Percentiles rank a stretch among this genome's conserved stretches.
Conservation (phyloP, 2,888 invertebrate species). For the Eristalis intricaria region DNA sequence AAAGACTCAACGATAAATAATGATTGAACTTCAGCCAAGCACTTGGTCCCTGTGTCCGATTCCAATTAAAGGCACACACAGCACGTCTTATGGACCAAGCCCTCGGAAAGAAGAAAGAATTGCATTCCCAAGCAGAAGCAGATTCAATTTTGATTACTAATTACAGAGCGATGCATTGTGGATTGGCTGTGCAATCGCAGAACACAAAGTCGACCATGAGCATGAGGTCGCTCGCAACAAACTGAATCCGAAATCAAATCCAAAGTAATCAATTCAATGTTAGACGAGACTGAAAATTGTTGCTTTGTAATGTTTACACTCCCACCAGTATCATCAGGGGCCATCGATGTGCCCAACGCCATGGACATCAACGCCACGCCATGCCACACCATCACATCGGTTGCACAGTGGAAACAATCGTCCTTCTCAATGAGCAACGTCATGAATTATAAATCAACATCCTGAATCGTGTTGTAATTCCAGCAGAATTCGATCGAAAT, state of each 20-base stretch:
- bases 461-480: conserved; percentile 58
- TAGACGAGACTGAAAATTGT: conserved; percentile 21
- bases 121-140: not conserved
- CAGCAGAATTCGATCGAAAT: conserved; percentile 17
- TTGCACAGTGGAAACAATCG: conserved; percentile 17
- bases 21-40: too few species aligned
- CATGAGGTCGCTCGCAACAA: not conserved
- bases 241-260: conserved; percentile 33
- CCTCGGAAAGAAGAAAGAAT: not conserved
- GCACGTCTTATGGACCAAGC: not conserved
- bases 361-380: not conserved
- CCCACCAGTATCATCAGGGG: conserved; percentile 27
- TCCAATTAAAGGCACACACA: not conserved
- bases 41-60: too few species aligned
- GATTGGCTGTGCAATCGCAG: not conserved
- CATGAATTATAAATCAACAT: conserved; percentile 65
- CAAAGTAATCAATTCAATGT: conserved; percentile 49
- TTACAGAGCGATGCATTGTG: conserved; percentile 18
- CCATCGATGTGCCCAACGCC: not conserved
- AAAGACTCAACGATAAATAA: too few species aligned
- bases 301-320: conserved; percentile 37
- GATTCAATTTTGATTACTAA: conserved; percentile 27
- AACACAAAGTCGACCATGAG: conserved; percentile 8
- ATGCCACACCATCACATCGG: not conserved
- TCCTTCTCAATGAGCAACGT: conserved; percentile 47